These are phyloP conservation scores for Mesorhabditis belari DNA, from an alignment of 2,888 invertebrate species.

Conservation along the genomic window DNA sequence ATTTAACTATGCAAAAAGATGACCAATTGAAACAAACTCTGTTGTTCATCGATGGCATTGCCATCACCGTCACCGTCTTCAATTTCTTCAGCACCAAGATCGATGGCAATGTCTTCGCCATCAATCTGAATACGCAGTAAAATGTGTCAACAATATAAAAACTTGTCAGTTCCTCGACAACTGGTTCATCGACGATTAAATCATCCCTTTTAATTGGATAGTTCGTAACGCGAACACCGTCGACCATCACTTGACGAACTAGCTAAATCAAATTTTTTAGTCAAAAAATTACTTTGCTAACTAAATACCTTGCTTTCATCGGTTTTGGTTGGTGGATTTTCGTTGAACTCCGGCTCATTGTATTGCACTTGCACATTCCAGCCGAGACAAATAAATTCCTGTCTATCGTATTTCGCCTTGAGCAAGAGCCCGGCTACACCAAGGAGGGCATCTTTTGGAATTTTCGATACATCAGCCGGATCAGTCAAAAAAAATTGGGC, in stretches of 20 bases:
- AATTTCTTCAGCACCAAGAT: too few species aligned
- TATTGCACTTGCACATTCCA: conserved; percentile 96
- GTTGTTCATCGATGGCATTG: too few species aligned
- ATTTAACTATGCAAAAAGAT: too few species aligned
- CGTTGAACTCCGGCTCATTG: conserved; percentile 76
- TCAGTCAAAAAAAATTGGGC: conserved; percentile 74
- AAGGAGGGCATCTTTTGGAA: conserved; percentile 90
- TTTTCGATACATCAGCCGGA: conserved; percentile 84
- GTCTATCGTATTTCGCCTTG: conserved; percentile 65
- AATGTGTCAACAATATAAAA: too few species aligned
- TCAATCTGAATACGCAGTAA: too few species aligned
- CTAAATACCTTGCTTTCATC: conserved; percentile 89
- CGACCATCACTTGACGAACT: conserved; percentile 42
- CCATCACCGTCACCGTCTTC: too few species aligned
- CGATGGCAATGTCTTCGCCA: too few species aligned
- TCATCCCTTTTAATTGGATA: conserved; percentile 59
- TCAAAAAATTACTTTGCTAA: too few species aligned
- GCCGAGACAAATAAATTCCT: conserved; percentile 85
- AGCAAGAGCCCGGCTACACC: conserved; percentile 93
- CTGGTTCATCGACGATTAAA: too few species aligned
- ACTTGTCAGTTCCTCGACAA: too few species aligned
- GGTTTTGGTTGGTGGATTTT: conserved; percentile 86
- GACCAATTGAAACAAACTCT: too few species aligned
- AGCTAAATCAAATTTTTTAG: too few species aligned
- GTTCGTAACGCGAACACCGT: conserved; percentile 57